A percentile compares a stretch with the other conserved stretches of the same genome.
Evolutionary conservation across 2,113 vertebrate genomes (phyloP).

Genomic region (Zootoca vivipara): DNA sequence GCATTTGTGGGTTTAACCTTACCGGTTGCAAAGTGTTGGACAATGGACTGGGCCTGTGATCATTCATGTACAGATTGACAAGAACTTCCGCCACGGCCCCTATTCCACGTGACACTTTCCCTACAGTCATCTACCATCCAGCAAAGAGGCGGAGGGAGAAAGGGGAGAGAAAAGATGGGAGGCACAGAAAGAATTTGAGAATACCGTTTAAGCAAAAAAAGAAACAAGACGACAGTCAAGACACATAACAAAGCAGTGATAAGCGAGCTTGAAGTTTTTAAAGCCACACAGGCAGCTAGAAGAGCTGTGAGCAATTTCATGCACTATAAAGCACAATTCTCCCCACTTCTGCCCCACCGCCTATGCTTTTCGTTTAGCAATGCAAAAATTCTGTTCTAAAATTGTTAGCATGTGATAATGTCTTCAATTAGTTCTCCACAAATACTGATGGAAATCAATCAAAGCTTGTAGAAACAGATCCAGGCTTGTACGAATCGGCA

Average conservation of each 20-base stretch:
- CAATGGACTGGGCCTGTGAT: slow-evolving; percentile 89
- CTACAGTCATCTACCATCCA: slow-evolving; percentile 88
- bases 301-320: slow-evolving; percentile 31
- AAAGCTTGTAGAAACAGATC: background rate
- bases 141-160: slow-evolving; percentile 18
- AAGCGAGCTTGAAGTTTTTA: slow-evolving; percentile 24
- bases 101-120: slow-evolving; percentile 89
- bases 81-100: slow-evolving; percentile 92
- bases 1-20: slow-evolving; percentile 72
- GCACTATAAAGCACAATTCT: background rate
- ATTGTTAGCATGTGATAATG: background rate
- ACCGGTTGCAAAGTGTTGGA: slow-evolving; percentile 79
- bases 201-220: slow-evolving; percentile 1
- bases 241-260: background rate
- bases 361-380: background rate
- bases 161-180: slow-evolving; percentile 53
- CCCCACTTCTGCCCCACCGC: background rate
- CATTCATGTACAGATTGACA: slow-evolving; percentile 94
- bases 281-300: background rate
- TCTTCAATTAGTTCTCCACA: background rate
- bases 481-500: background rate
- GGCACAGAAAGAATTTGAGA: slow-evolving; percentile 55
- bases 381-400: background rate
- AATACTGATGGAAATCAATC: background rate
- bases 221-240: slow-evolving; percentile 33